Evolutionary conservation across 2,888 invertebrate genomes (phyloP), one percentile per base, ranked within the genome.

Genomic region (Thymelicus lineola): DNA sequence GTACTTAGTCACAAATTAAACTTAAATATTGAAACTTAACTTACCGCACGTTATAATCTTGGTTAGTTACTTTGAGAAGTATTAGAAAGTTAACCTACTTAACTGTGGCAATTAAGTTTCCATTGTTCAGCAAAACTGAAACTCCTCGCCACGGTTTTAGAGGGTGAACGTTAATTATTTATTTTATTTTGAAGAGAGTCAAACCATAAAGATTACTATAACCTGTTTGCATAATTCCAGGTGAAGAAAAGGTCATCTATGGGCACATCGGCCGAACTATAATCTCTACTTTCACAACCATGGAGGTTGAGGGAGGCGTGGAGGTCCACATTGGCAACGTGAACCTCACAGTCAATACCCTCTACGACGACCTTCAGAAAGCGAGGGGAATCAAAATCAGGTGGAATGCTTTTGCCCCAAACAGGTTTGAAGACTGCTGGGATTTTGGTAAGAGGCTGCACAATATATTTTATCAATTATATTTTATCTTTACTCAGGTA

Each of bases 361-460:
- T 88, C 12, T 83, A 81, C 60, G 90, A 93, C 20, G 80, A 81
- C 0, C 74, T 73, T 0, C 68, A 71, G 0, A 76, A 79, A 0
- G 91, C 88, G 0, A 83, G 87, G 63, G 91, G 89, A 2, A 83
- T 93, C 71, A 87, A 87, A 74, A 76, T 93, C 62, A 80, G 76
- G 6, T 93, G 93, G 93, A 80, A 86, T 5, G 84, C 87, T 0
- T 75, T 79, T 0, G 76, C 82, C 0, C 71, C 73, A 0, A 78
- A 80, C 1, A 83, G 92, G 62, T 80, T 93, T 17, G 91, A 93
- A 70, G 95, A 95, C 76, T 95, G 95, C 75, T 86, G 93, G 73
- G 85, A 90, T 77, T 90, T 95, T 74, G 90, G 91, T 87, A 79
- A 82, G 79, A 48, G 10, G n/a, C n/a, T n/a, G n/a, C n/a, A n/a